Evolutionary conservation across 2,888 invertebrate species (phyloP).

Genomic region (Ceramica pisi): DNA sequence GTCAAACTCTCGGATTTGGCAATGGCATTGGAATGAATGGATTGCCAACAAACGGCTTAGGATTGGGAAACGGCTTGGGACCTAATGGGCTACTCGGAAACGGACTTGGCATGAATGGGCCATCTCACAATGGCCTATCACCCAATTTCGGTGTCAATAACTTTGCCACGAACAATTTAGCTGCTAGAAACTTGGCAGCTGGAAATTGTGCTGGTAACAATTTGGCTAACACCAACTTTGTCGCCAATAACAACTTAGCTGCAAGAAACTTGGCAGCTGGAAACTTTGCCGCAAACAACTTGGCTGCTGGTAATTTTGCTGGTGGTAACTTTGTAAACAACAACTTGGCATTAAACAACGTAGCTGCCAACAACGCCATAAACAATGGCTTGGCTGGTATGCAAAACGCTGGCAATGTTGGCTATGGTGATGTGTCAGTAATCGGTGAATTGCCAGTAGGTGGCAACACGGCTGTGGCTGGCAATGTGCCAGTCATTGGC

Average conservation of each 20-base stretch:
- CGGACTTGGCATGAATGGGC: constrained; percentile 15
- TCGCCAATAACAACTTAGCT: constrained; percentile 22
- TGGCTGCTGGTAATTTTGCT: constrained; percentile 30
- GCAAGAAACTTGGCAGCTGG: constrained; percentile 7
- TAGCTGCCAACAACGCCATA: constrained; percentile 26
- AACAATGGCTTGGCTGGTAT: constrained; percentile 26
- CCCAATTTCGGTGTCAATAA: constrained; percentile 43
- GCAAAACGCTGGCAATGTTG: constrained; percentile 60
- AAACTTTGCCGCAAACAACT: constrained; percentile 28
- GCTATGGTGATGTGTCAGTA: constrained; percentile 79
- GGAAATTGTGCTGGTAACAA: constrained; percentile 42
- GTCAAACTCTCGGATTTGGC: constrained; percentile 60
- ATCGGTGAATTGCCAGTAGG: constrained; percentile 80
- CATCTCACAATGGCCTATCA: constrained; percentile 14
- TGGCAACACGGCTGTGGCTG: constrained; percentile 79
- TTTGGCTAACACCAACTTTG: constrained; percentile 28
- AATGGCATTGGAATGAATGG: constrained; percentile 64
- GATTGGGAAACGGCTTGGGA: constrained; percentile 37
- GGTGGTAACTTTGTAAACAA: constrained; percentile 37
- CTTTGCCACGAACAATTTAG: constrained; percentile 28
- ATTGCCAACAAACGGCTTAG: constrained; percentile 44
- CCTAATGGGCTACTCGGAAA: constrained; percentile 18
- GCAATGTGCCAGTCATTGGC: constrained; percentile 85
- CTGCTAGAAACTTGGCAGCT: constrained; percentile 18
- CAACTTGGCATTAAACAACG: constrained; percentile 36